These are phyloP conservation scores for Microcebus tavaratra DNA, from an alignment of 2,113 vertebrate species.

Conservation along the genomic window DNA sequence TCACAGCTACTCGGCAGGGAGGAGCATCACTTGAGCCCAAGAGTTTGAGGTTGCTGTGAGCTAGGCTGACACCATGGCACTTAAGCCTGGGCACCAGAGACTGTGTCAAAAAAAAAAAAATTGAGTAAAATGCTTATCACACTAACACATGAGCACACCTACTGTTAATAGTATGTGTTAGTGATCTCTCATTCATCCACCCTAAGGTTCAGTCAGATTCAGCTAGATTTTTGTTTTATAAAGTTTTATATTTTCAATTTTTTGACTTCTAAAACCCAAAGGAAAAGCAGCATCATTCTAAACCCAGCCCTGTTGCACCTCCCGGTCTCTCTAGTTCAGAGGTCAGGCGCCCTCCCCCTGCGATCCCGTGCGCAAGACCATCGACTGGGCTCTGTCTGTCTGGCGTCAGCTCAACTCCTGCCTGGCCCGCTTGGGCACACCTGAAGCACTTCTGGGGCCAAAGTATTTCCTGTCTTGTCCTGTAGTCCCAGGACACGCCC, in stretches of 20 bases:
- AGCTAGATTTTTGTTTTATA: neutral
- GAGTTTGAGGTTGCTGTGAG: too few species aligned
- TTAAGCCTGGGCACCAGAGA: too few species aligned
- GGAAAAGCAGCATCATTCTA: neutral
- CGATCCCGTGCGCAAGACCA: constrained; percentile 86
- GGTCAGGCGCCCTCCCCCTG: constrained; percentile 86
- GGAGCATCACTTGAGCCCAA: too few species aligned
- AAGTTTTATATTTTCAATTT: neutral
- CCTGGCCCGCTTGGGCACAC: constrained; percentile 92
- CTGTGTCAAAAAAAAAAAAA: neutral
- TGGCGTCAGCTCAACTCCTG: constrained; percentile 97
- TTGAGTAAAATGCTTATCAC: neutral
- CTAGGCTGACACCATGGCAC: too few species aligned
- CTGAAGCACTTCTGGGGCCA: constrained; percentile 93
- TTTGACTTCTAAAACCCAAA: neutral
- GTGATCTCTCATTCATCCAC: neutral
- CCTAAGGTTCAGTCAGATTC: neutral
- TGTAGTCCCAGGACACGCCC: constrained; percentile 87
- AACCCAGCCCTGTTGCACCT: neutral
- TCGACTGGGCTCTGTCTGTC: constrained; percentile 91
- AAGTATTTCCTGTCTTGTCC: constrained; percentile 95
- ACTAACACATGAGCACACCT: too few species aligned
- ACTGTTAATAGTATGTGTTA: neutral
- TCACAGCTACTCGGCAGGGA: too few species aligned
- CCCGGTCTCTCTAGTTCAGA: constrained; percentile 84